A percentile compares a stretch with the other conserved stretches of the same genome.
These are phyloP conservation scores for Phyllotreta striolata DNA, from an alignment of 2,888 invertebrate species.

Conservation along the genomic window DNA sequence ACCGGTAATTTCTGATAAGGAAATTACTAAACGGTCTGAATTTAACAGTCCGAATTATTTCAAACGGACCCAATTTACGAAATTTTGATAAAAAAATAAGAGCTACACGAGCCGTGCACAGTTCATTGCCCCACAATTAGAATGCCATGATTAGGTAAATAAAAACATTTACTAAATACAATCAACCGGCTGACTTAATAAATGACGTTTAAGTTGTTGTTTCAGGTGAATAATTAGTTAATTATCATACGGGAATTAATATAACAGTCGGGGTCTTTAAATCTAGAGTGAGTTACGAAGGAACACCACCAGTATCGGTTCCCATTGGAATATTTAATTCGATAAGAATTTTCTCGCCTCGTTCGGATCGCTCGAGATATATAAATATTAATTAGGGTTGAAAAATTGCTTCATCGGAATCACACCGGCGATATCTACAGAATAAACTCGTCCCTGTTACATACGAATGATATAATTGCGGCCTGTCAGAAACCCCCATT, in stretches of 20 bases:
- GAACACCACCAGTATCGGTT: too few species aligned
- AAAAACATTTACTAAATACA: slow-evolving; percentile 13
- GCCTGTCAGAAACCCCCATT: slow-evolving; percentile 12
- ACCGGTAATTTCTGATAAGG: too few species aligned
- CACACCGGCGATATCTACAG: too few species aligned
- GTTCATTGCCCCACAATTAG: slow-evolving; percentile 18
- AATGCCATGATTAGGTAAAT: slow-evolving; percentile 19
- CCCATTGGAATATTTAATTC: too few species aligned
- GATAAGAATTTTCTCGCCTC: too few species aligned
- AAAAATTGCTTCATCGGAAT: neutral
- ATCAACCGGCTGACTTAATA: slow-evolving; percentile 19
- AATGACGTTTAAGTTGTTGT: neutral
- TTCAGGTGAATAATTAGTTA: too few species aligned
- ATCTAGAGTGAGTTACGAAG: too few species aligned
- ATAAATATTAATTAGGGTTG: neutral
- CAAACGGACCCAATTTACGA: neutral
- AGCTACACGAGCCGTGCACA: slow-evolving; percentile 6
- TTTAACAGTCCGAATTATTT: neutral
- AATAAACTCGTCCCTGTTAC: neutral
- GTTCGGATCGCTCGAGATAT: neutral
- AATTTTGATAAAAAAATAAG: slow-evolving; percentile 18
- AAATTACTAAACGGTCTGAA: neutral
- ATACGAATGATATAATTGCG: slow-evolving; percentile 22
- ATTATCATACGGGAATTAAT: too few species aligned
- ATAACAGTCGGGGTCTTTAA: too few species aligned